Evolutionary conservation across 2,888 invertebrate genomes (phyloP).

Genomic region (Strigamia transsilvanica): DNA sequence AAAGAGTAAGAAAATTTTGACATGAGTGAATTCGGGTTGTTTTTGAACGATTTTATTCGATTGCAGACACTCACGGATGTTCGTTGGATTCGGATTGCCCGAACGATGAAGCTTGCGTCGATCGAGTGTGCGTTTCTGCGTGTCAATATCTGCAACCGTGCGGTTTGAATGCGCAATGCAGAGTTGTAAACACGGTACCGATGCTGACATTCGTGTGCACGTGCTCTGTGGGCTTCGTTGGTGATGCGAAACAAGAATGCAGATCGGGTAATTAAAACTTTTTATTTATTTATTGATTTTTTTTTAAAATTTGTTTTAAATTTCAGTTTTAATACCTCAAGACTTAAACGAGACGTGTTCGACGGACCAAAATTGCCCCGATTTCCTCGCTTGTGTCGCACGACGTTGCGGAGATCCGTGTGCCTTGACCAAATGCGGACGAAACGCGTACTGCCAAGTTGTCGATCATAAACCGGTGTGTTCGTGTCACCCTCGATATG

Average conservation of each 20-base stretch:
- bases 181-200: conserved; percentile 70
- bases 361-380: conserved; percentile 72
- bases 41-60: not conserved
- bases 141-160: conserved; percentile 65
- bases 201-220: conserved; percentile 71
- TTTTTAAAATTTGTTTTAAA: not conserved
- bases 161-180: conserved; percentile 56
- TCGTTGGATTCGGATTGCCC: conserved; percentile 85
- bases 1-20: conserved; percentile 53
- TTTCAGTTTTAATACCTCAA: conserved; percentile 28
- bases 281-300: not conserved
- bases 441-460: conserved; percentile 59
- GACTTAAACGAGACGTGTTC: not conserved
- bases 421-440: conserved; percentile 57
- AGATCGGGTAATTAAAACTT: conserved; percentile 75
- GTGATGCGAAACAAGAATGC: conserved; percentile 73
- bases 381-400: conserved; percentile 79
- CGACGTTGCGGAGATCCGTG: conserved; percentile 63
- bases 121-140: conserved; percentile 84
- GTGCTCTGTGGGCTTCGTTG: conserved; percentile 66
- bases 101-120: conserved; percentile 77
- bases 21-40: not conserved
- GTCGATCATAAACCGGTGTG: conserved; percentile 80
- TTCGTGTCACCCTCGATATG: conserved; percentile 77
- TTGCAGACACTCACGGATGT: conserved; percentile 74